Percentiles rank a stretch among this genome's conserved stretches.
Evolutionary conservation across 2,113 vertebrate species (phyloP).

Genomic region (Turdus rufiventris): DNA sequence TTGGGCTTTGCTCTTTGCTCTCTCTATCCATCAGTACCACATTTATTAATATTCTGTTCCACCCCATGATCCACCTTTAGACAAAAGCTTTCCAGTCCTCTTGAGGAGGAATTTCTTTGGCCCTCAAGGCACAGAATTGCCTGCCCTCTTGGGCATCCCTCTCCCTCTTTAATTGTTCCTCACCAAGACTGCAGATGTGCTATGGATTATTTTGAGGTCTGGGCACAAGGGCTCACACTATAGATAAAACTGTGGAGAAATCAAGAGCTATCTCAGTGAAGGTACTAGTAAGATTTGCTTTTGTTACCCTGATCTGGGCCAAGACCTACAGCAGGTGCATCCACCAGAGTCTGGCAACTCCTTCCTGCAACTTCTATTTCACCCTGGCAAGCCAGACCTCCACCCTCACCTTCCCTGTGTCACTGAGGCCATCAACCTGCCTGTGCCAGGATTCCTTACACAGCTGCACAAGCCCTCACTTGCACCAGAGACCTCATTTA

Average conservation of each 20-base stretch:
- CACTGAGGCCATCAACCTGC: neutral
- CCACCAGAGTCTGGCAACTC: neutral
- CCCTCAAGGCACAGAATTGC: neutral
- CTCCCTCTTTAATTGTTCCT: neutral
- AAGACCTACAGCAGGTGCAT: neutral
- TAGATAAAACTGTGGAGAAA: neutral
- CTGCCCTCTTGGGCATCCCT: neutral
- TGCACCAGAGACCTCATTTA: neutral
- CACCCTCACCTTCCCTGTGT: neutral
- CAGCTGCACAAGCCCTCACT: rapidly evolving
- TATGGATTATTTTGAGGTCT: neutral
- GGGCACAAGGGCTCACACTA: rapidly evolving
- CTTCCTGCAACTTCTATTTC: neutral
- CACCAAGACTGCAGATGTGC: neutral
- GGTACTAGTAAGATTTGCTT: neutral
- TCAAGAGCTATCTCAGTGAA: neutral
- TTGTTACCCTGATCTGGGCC: neutral
- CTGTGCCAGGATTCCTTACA: neutral
- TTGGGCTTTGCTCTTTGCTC: neutral
- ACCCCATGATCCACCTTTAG: neutral
- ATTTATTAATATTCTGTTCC: neutral
- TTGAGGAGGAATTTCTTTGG: neutral
- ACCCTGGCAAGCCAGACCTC: neutral
- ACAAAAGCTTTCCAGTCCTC: neutral
- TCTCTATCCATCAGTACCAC: neutral